Evolutionary conservation across 2,888 invertebrate species (phyloP), one percentile per base, ranked within the genome.

Genomic region (Pachymerium ferrugineum): DNA sequence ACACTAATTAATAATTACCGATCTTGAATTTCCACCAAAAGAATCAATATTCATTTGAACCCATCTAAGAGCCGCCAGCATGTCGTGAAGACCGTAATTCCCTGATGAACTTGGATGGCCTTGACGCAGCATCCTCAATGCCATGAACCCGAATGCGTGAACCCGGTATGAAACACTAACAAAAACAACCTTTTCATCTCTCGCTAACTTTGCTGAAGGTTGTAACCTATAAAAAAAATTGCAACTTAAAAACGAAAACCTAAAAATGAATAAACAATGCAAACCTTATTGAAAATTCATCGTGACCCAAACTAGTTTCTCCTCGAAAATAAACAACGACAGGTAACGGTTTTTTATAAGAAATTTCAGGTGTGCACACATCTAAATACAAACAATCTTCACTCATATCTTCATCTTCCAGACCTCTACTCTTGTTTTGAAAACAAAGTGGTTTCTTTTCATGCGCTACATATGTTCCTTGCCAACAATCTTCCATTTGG

Each of bases 121-220:
- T 78, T 88, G 86, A 0, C 90, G 88, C 0, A 93, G 83, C 1
- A 88, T 85, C 74, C 81, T 79, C 25, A 82, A 79, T 0, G 94
- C 89, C 70, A 95, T 84, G 81, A 94, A 95, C 3, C 96, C 96
- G 75, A 87, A 83, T 0, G 85, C 82, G 14, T 85, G 85, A 38
- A 90, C 83, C 78, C 94, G 87, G 83, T 94, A 94, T 80, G 94
- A 93, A 3, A 94, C 93, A 76, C 91, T 86, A 1, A 95, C 94
- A 80, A 92, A 92, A 6, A 95, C 89, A 1, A 93, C 89, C 80
- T 93, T 91, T 75, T 90, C 88, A 1, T 89, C 88, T 69, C 89
- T 87, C 0, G 93, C 89, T 76, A 93, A 88, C 54, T 89, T 85
- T 0, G 92, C 88, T 0, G 91, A 91, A 0, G 94, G 93, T 77